phyloP scores from a whole-genome alignment of 2,113 vertebrate genomes.

The Pedetes capensis region DNA sequence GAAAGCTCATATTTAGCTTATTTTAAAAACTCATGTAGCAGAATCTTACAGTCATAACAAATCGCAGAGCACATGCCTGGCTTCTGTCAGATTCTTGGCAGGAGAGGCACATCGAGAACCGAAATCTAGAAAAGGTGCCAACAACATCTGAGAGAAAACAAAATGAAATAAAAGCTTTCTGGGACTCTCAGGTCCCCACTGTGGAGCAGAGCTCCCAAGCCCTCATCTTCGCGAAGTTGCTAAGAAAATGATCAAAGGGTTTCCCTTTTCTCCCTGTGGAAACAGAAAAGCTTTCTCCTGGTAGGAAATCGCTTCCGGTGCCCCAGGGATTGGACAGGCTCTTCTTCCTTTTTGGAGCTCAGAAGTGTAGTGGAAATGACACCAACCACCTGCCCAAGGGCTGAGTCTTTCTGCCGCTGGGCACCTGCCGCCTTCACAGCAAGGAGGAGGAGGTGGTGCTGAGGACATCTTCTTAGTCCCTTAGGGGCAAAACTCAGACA shows the following conservation, averaged over 20 bases:
- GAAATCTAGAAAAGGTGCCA: background rate
- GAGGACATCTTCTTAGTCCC: too few relatives aligned
- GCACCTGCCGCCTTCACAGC: accelerated
- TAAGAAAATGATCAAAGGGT: background rate
- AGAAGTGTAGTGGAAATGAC: background rate
- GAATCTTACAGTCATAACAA: background rate
- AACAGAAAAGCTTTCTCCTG: background rate
- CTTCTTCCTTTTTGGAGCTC: background rate
- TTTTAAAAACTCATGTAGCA: background rate
- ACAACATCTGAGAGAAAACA: background rate
- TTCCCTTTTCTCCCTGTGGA: background rate
- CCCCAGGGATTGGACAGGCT: accelerated
- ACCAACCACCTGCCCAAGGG: background rate
- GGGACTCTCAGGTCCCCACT: background rate
- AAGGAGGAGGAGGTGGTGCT: accelerated
- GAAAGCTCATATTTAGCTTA: background rate
- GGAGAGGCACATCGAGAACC: background rate
- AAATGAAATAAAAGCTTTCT: background rate
- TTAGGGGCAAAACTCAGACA: accelerated
- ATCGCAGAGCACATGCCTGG: background rate
- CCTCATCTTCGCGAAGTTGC: background rate
- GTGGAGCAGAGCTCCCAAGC: background rate
- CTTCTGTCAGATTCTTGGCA: conserved; percentile 53
- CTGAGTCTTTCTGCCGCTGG: accelerated
- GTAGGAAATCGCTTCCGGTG: accelerated